Conservation (phyloP, 2,888 invertebrate genomes). For the Ophion ventricosus region DNA sequence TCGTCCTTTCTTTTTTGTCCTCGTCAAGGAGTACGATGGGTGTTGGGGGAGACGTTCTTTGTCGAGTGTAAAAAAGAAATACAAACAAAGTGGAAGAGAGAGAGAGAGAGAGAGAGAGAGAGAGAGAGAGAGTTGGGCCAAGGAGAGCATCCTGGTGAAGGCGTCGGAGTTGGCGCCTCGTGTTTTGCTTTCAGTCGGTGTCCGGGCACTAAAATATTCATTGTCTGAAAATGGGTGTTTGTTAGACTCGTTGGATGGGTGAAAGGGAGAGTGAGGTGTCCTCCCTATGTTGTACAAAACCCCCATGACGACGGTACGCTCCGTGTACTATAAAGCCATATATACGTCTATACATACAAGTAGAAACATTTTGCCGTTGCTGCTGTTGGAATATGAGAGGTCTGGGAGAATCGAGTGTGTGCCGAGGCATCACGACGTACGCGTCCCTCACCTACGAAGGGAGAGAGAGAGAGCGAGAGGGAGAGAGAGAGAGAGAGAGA, state of each 20-base stretch:
- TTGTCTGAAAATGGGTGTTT: constrained; percentile 79
- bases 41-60: constrained; percentile 1
- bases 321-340: not conserved
- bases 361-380: constrained; percentile 16
- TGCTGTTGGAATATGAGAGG: constrained; percentile 34
- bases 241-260: constrained; percentile 71
- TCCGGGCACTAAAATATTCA: constrained; percentile 77
- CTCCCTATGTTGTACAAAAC: constrained; percentile 32
- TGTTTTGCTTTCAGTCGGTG: constrained; percentile 73
- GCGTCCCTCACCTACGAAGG: constrained; percentile 14
- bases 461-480: constrained; percentile 16
- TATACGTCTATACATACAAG: constrained; percentile 10
- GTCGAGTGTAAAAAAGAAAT: constrained; percentile 16
- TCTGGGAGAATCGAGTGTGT: constrained; percentile 41
- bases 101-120: constrained; percentile 39
- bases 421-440: constrained; percentile 28
- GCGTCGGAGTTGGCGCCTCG: constrained; percentile 63
- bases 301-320: constrained; percentile 39
- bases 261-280: constrained; percentile 57
- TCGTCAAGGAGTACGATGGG: not conserved
- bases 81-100: constrained; percentile 27
- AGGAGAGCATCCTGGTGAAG: not conserved
- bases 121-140: constrained; percentile 62
- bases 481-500: not conserved
- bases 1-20: constrained; percentile 16